phyloP scores from a whole-genome alignment of 2,888 invertebrate genomes.

The Temnothorax ravouxi region DNA sequence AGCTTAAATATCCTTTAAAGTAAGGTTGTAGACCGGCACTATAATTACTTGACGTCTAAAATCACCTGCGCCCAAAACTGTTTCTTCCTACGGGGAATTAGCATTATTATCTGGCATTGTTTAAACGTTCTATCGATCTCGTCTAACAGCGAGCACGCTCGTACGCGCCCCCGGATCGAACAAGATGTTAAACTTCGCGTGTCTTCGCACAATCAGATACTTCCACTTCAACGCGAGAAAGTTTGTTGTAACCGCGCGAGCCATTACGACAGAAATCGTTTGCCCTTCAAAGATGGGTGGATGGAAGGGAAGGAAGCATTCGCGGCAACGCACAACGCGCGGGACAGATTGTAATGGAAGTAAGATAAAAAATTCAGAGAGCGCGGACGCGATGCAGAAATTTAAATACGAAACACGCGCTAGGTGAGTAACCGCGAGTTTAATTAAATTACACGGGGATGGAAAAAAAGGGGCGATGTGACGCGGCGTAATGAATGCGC shows the following conservation, averaged over 20 bases:
- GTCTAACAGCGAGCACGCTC: constrained; percentile 22
- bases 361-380: constrained; percentile 8
- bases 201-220: constrained; percentile 46
- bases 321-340: not conserved
- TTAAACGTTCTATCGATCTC: constrained; percentile 15
- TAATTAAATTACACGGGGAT: constrained; percentile 64
- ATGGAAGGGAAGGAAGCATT: not conserved
- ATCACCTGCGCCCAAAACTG: not conserved
- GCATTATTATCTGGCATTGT: not conserved
- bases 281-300: not conserved
- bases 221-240: constrained; percentile 53
- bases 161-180: constrained; percentile 32
- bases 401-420: constrained; percentile 8
- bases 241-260: constrained; percentile 40
- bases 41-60: not conserved
- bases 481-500: constrained; percentile 56
- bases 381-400: not conserved
- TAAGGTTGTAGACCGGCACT: too few species aligned
- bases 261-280: constrained; percentile 42
- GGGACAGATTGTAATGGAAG: not conserved
- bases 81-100: not conserved
- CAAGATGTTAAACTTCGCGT: constrained; percentile 56
- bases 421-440: constrained; percentile 34
- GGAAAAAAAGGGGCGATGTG: constrained; percentile 38
- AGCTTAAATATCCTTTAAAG: too few species aligned